Evolutionary conservation across 1,140 invertebrate genomes (phyloP).

Genomic region (Drosophila subpulchrella): DNA sequence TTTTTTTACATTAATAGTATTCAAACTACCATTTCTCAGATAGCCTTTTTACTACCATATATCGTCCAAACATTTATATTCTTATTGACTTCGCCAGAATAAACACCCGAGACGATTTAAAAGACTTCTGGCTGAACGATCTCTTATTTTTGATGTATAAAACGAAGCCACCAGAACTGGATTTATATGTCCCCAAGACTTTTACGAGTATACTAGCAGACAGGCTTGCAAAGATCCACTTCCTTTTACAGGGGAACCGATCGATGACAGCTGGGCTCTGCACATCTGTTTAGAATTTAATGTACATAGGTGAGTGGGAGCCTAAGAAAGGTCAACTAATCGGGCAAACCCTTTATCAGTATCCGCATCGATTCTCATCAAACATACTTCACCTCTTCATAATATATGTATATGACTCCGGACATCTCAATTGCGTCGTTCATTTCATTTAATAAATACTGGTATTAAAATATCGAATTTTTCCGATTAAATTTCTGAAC

Average conservation of each 20-base stretch:
- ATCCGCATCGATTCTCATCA: slow-evolving; percentile 23
- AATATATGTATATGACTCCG: neutral
- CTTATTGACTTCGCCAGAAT: slow-evolving; percentile 37
- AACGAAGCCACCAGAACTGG: slow-evolving; percentile 41
- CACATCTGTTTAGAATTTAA: slow-evolving; percentile 39
- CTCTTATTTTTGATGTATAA: slow-evolving; percentile 40
- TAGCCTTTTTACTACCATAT: slow-evolving; percentile 9
- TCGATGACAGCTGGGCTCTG: slow-evolving; percentile 22
- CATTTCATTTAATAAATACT: neutral
- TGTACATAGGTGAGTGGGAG: slow-evolving; percentile 36
- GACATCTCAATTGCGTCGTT: neutral
- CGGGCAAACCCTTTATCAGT: slow-evolving; percentile 15
- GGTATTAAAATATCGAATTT: neutral
- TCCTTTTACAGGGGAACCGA: slow-evolving; percentile 10
- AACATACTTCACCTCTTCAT: slow-evolving; percentile 14
- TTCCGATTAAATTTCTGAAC: neutral
- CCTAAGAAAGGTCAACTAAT: slow-evolving; percentile 21
- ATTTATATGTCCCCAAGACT: slow-evolving; percentile 39
- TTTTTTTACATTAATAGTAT: slow-evolving; percentile 8
- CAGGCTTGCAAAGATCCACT: slow-evolving; percentile 20
- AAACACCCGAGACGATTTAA: slow-evolving; percentile 35
- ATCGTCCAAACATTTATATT: slow-evolving; percentile 43
- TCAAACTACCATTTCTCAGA: slow-evolving; percentile 1
- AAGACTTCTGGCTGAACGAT: slow-evolving; percentile 41
- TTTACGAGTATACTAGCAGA: slow-evolving; percentile 32